Conservation (phyloP, 2,113 vertebrate genomes). For the Promerops cafer region DNA sequence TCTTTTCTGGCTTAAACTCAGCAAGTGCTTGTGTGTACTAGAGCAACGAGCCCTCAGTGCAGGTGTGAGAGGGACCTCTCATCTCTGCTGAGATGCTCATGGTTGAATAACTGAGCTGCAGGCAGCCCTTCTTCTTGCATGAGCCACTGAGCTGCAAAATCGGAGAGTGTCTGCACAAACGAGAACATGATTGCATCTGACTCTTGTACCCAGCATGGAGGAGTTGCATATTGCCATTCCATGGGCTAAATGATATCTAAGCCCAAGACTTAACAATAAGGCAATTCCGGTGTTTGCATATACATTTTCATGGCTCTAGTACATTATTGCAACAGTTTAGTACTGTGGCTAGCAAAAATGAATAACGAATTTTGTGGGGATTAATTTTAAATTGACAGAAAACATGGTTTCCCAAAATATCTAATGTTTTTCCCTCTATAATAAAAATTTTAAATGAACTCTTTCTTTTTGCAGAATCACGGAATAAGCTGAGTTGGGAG, state of each 20-base stretch:
- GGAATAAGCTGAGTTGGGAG: neutral
- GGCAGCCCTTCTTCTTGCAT: neutral
- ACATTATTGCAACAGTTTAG: neutral
- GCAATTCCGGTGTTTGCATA: neutral
- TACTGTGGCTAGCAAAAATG: neutral
- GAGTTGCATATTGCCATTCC: neutral
- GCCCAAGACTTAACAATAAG: neutral
- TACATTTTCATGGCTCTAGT: neutral
- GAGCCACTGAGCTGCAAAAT: neutral
- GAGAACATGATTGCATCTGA: neutral
- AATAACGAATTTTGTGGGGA: neutral
- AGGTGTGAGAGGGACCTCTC: neutral
- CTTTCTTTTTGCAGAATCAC: neutral
- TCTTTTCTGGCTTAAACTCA: neutral
- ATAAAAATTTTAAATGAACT: neutral
- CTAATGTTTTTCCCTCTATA: neutral
- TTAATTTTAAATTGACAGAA: neutral
- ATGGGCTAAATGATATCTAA: neutral
- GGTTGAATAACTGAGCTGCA: neutral
- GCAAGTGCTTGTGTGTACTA: neutral
- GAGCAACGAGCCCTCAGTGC: neutral
- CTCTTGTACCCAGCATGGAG: fast-evolving
- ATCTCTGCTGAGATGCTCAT: neutral
- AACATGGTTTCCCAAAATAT: neutral
- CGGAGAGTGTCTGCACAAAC: neutral